Evolutionary conservation across 2,113 vertebrate genomes (phyloP), one percentile per base, ranked within the genome.

Genomic region (Diphyllodes magnificus): DNA sequence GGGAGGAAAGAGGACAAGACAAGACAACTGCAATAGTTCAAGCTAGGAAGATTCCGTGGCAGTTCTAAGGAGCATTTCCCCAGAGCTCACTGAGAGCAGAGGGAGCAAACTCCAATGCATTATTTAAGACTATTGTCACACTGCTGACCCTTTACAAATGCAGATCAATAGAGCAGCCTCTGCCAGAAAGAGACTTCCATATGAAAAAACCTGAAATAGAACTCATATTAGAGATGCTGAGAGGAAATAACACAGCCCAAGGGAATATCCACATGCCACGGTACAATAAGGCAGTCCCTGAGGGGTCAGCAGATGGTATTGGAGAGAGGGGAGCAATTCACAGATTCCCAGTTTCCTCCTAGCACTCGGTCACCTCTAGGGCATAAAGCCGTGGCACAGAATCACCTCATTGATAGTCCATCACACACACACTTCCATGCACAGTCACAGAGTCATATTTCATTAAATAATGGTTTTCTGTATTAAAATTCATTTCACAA

Each of bases 41-140:
- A n/a, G n/a, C 18, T 42, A 19, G 40, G 57, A 79, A 65, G 66
- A 25, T 49, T 82, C 71, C 54, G 61, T 15, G 17, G 31, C n/a
- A 65, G 66, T 37, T 88, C 59, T 49, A n/a, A 39, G 33, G 57
- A 79, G 11, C 33, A 59, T 59, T 82, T 92, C 21, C 11, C 39
- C n/a, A 45, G 53, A 64, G 31, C 9, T 68, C 47, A 56, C 37
- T 54, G 80, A 81, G 23, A 80, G 33, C 53, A 86, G 64, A 53
- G 15, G 60, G 21, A 68, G 49, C 23, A 75, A 76, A 68, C 10
- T 49, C 49, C 40, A 53, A n/a, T 71, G 71, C 61, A 86, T 94
- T 93, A 90, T 87, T 92, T 86, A 92, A 89, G 64, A 75, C 40
- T 57, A 17, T 28, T 64, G 35, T 71, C 35, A 53, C 61, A 39